Conservation (phyloP, 2,797 vertebrate species). For the Coccyzus lansbergi region DNA sequence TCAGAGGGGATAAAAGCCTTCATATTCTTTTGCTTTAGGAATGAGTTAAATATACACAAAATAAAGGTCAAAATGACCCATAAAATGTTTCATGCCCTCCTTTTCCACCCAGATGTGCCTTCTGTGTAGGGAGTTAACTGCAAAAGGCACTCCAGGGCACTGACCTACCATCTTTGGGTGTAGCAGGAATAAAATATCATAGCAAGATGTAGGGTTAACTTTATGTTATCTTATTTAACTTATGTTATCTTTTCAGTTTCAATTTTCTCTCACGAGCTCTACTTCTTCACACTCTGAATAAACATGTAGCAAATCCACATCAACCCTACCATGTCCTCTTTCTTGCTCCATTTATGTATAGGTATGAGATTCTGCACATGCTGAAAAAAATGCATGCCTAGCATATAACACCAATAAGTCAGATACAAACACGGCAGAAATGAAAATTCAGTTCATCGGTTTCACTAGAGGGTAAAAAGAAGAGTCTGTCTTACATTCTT, state of each 20-base stretch:
- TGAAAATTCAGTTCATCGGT: neutral
- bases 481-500: neutral
- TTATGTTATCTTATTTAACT: no score
- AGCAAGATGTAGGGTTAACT: neutral
- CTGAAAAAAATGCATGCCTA: neutral
- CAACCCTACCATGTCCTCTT: neutral
- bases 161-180: rapidly evolving
- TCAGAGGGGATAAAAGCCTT: neutral
- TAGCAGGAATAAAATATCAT: neutral
- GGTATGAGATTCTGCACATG: neutral
- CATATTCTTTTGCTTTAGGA: neutral
- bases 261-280: neutral
- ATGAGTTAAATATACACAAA: neutral
- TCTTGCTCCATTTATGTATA: neutral
- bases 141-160: neutral
- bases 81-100: rapidly evolving
- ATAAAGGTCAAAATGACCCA: neutral
- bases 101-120: neutral
- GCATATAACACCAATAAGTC: neutral
- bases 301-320: rapidly evolving
- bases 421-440: neutral
- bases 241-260: neutral
- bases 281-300: neutral
- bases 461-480: neutral
- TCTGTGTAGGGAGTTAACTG: neutral